phyloP scores from a whole-genome alignment of 2,113 vertebrate genomes.

The Cyphomyrus plagiostoma region DNA sequence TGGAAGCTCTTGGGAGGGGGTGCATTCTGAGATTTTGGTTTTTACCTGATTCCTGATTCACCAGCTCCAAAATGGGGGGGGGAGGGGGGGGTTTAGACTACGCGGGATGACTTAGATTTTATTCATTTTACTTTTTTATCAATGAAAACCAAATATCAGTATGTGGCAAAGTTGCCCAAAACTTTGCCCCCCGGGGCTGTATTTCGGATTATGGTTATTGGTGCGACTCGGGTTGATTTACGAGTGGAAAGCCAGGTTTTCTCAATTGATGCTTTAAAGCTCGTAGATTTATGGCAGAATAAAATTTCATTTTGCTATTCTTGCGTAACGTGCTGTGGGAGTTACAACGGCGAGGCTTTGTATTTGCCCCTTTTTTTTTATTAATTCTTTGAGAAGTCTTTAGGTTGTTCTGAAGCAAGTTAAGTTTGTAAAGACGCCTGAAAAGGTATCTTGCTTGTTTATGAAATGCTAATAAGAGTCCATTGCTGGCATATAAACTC shows the following conservation, averaged over 20 bases:
- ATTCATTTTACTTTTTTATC: constrained; percentile 13
- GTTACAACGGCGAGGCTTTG: background rate
- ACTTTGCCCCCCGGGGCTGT: background rate
- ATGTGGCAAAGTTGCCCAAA: background rate
- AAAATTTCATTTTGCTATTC: background rate
- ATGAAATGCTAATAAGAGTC: background rate
- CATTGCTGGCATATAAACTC: background rate
- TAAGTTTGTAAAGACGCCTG: background rate
- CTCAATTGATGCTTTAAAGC: background rate
- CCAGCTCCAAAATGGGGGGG: background rate
- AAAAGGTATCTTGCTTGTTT: background rate
- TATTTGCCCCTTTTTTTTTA: background rate
- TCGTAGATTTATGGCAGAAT: background rate
- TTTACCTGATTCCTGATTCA: constrained; percentile 8
- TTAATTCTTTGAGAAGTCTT: background rate
- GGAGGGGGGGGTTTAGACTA: background rate
- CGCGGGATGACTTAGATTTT: background rate
- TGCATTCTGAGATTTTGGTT: background rate
- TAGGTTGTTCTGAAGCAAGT: background rate
- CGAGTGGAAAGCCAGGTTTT: background rate
- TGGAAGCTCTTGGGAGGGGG: background rate
- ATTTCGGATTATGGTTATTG: background rate
- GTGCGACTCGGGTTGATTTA: background rate
- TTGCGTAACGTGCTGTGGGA: background rate
- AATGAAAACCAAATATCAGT: background rate